Base-by-base conservation (phyloP, 2,113 vertebrate genomes). In the Octodon degus region DNA sequence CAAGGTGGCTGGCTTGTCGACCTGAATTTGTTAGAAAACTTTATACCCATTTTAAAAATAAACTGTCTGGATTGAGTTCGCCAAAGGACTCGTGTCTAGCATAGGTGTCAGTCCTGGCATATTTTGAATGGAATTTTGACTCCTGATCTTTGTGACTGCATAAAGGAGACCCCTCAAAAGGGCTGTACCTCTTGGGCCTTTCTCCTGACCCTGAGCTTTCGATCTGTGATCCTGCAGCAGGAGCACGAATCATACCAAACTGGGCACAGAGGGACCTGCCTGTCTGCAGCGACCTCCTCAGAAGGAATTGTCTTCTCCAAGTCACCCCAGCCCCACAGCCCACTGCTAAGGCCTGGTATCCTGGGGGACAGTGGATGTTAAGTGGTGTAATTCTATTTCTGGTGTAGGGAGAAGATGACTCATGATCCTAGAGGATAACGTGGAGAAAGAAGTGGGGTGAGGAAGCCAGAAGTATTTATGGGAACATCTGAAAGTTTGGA, bases 271-370 rank as follows among this genome's bases (percentile, higher is more conserved):
- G 34, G 47, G 12, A 30, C 32, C n/a, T 5, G 9, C 65, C 34
- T 40, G 47, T 3, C 47, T 53, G 20, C 11, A 16, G 5, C 0
- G 1, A 14, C 22, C 0, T 60, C 16, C 47, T 17, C 22, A 16
- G 8, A 58, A 4, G 34, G 10, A 37, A 53, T 1, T 43, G 5
- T 30, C 47, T 40, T 65, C 10, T 22, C 43, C 27, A 77, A 47
- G 80, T 24, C 11, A 9, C 11, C 7, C 53, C 80, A 60, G 11
- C 1, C 63, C 63, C 8, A 40, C 27, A 22, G 27, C 58, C 81
- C 3, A 1, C 30, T 30, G 9, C 30, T 34, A 24, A 30, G 77
- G 7, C 2, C 32, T 80, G 27, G 16, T 53, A 30, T 80, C 16
- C 47, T 53, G 7, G 25, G 47, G 7, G 11, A 13, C 4, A 10